Conservation (phyloP, 2,888 invertebrate genomes). For the Dendrolimus pini region DNA sequence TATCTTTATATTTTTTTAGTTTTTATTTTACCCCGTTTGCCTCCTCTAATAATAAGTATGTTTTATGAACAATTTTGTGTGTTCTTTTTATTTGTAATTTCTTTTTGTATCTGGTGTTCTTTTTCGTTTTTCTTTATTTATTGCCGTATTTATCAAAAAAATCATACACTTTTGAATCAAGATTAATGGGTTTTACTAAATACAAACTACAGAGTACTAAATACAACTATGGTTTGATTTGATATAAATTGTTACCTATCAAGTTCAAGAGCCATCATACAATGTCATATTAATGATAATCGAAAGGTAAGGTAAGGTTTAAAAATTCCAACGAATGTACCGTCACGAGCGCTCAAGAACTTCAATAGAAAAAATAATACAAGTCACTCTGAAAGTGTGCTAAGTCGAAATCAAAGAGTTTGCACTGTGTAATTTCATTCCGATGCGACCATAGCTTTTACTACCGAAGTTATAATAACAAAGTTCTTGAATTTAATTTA, state of each 20-base stretch:
- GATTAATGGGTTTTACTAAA: no score
- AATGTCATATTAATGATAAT: neutral
- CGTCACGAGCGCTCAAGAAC: neutral
- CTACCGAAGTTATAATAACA: neutral
- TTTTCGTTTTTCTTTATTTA: no score
- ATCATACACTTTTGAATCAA: no score
- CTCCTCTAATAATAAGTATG: no score
- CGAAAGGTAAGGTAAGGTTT: neutral
- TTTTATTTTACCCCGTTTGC: no score
- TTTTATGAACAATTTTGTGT: no score
- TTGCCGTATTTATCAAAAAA: no score
- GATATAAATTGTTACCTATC: neutral
- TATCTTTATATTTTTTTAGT: no score
- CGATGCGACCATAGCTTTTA: conserved; percentile 7
- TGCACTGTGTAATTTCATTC: neutral
- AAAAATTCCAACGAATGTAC: neutral
- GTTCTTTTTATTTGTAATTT: no score
- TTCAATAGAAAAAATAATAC: conserved; percentile 4
- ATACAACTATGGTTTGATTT: no score
- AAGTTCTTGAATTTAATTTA: neutral
- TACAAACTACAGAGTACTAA: no score
- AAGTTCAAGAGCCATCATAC: neutral
- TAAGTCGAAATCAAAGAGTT: conserved; percentile 8
- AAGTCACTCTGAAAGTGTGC: conserved; percentile 27
- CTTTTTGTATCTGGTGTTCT: no score